Conservation (phyloP, 2,113 vertebrate genomes). For the Erythrolamprus reginae region DNA sequence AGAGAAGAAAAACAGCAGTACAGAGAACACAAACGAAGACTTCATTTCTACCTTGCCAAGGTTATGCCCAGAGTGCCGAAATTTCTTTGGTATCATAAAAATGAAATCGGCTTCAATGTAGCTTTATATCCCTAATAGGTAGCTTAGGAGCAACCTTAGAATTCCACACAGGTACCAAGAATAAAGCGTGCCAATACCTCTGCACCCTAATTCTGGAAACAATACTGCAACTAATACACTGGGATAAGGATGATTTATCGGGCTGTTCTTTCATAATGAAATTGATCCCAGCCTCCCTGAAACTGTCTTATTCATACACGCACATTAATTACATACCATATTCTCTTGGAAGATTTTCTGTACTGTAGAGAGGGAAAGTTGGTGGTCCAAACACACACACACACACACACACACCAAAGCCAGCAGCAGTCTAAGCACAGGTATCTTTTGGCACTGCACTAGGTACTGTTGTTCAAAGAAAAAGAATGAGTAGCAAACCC, state of each 20-base stretch:
- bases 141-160: not conserved
- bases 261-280: not conserved
- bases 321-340: not conserved
- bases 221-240: not conserved
- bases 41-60: not conserved
- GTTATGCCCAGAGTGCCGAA: not conserved
- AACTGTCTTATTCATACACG: not conserved
- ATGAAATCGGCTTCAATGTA: not conserved
- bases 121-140: not conserved
- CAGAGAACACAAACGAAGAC: not conserved
- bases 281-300: not conserved
- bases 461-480: not conserved
- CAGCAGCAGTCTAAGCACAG: not conserved
- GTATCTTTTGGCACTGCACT: too few relatives aligned
- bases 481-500: not conserved
- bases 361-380: not conserved
- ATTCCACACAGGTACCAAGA: not conserved
- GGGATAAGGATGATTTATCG: slow-evolving; percentile 5
- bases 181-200: not conserved
- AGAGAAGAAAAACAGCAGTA: not conserved
- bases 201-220: not conserved
- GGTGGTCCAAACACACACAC: too few relatives aligned
- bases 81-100: not conserved
- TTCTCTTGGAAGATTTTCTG: not conserved
- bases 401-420: too few relatives aligned